Evolutionary conservation across 2,888 invertebrate genomes (phyloP), one percentile per base, ranked within the genome.

Genomic region (Anarsia innoxiella): DNA sequence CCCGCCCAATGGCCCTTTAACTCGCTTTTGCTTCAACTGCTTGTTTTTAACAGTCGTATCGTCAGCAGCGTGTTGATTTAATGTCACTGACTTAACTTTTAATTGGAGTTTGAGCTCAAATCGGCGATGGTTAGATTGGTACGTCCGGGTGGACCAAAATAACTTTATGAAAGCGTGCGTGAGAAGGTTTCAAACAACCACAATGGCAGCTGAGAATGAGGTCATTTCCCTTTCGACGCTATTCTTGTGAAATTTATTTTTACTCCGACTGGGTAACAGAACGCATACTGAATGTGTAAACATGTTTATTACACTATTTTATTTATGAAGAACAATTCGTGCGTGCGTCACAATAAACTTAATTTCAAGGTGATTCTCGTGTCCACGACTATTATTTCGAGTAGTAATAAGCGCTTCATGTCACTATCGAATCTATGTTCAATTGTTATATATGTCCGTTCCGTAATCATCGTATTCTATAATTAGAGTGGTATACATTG

Each of bases 141-240:
- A 55, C 56, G 56, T 61, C n/a, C n/a, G n/a, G n/a, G n/a, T n/a
- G n/a, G n/a, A n/a, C 70, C 74, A 80, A 78, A 82, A 82, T 80
- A 77, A 70, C 61, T 73, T 75, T 72, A 73, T 75, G 54, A 67
- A 71, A 59, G 63, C 66, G 73, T 79, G 82, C 77, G 76, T 76
- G 72, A 69, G 65, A 65, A 66, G 63, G 68, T 62, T 68, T 60
- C 63, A 47, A 68, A 71, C 67, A 68, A 66, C 66, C 62, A 57
- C 54, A 67, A 62, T 59, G 55, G 62, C 48, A 41, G 44, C 55
- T 53, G 47, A n/a, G 56, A 77, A 75, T 68, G 74, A 59, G 83
- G 79, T 72, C 74, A 68, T 80, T 80, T 79, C 74, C 79, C 78
- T 76, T 73, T 73, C 62, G 58, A 44, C 51, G 62, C 62, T 71